Percentiles rank a stretch among this genome's conserved stretches.
Conservation (phyloP, 2,113 vertebrate species). For the Pseudonaja textilis region DNA sequence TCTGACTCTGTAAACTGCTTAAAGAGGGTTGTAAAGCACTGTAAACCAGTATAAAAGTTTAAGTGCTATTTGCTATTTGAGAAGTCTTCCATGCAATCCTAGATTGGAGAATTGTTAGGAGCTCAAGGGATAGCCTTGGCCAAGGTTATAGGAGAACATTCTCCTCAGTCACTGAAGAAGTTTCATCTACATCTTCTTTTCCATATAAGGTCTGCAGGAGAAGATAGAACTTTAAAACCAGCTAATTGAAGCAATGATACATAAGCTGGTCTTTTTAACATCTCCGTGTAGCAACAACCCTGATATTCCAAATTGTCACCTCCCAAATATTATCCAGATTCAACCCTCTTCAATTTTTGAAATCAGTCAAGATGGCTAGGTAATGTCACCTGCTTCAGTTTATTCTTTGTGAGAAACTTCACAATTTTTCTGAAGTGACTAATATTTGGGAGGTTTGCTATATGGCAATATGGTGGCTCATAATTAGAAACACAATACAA, state of each 20-base stretch:
- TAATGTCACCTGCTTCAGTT: neutral
- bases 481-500: neutral
- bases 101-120: neutral
- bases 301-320: neutral
- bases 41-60: too few relatives aligned
- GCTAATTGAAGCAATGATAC: neutral
- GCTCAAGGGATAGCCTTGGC: neutral
- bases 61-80: neutral
- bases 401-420: neutral
- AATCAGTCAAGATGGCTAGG: neutral
- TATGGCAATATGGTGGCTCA: neutral
- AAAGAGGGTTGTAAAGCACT: too few relatives aligned
- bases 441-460: neutral
- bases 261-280: neutral
- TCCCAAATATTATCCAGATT: neutral
- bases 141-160: neutral
- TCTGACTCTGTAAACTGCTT: too few relatives aligned
- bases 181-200: neutral
- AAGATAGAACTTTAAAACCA: neutral
- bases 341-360: neutral
- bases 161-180: neutral
- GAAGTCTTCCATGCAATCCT: neutral
- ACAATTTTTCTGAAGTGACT: neutral
- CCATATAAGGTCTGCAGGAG: neutral
- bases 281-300: neutral